Conservation (phyloP, 2,888 invertebrate genomes). For the Mythimna impura region DNA sequence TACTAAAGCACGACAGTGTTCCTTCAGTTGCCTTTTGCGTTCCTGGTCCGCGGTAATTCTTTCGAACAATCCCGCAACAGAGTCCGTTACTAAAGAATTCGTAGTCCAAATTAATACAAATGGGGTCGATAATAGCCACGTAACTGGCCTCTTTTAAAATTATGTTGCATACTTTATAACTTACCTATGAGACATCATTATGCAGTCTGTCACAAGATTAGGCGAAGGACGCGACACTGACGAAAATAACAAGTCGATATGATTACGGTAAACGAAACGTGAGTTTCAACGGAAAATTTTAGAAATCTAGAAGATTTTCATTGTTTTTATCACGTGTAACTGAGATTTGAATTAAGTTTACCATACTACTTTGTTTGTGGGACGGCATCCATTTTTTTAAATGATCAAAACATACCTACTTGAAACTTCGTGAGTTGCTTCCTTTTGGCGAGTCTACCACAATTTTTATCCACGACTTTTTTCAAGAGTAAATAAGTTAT, state of each 20-base stretch:
- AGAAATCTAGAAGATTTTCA: slow-evolving; percentile 11
- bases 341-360: slow-evolving; percentile 1
- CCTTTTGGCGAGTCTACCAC: too few species aligned
- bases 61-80: too few species aligned
- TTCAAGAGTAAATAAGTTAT: too few species aligned
- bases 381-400: too few species aligned
- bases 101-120: slow-evolving; percentile 64
- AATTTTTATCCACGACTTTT: too few species aligned
- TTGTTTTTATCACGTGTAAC: slow-evolving; percentile 18
- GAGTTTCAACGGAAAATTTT: slow-evolving; percentile 26
- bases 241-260: slow-evolving; percentile 24
- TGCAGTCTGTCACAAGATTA: slow-evolving; percentile 35
- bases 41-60: too few species aligned
- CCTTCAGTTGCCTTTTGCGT: neutral
- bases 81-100: slow-evolving; percentile 44
- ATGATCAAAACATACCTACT: too few species aligned
- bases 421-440: too few species aligned
- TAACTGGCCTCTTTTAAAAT: slow-evolving; percentile 63
- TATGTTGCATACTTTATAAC: slow-evolving; percentile 30
- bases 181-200: slow-evolving; percentile 27
- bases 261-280: slow-evolving; percentile 29
- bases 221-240: slow-evolving; percentile 29
- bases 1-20: too few species aligned
- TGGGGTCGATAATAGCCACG: slow-evolving; percentile 67
- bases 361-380: neutral